Conservation (phyloP, 2,797 vertebrate genomes). For the Agapornis canus region DNA sequence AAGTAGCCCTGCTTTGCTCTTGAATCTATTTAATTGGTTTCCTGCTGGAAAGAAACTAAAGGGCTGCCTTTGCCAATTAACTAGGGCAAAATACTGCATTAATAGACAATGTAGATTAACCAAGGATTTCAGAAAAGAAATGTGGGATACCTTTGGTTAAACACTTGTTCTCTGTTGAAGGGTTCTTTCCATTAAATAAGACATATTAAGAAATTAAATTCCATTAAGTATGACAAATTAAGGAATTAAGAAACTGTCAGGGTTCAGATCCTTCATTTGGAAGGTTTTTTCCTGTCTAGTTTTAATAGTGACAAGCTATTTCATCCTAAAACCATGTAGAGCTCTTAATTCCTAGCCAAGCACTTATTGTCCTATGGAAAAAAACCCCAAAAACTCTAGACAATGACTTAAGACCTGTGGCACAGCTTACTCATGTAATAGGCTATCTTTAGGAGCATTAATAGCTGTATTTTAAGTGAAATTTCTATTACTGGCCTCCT, state of each 20-base stretch:
- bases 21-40: conserved; percentile 10
- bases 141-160: background rate
- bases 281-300: background rate
- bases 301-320: background rate
- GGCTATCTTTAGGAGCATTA: background rate
- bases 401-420: background rate
- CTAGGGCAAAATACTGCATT: background rate
- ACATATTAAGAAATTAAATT: too few relatives aligned
- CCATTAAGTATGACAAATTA: too few relatives aligned
- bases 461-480: background rate
- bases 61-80: background rate
- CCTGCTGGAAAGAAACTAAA: conserved; percentile 6
- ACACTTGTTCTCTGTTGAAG: background rate
- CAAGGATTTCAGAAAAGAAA: background rate
- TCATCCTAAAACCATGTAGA: background rate
- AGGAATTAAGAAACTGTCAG: background rate
- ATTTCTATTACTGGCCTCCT: background rate
- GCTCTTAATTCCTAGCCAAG: background rate
- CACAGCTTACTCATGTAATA: background rate
- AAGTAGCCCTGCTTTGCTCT: background rate
- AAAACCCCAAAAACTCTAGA: background rate
- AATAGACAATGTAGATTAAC: background rate
- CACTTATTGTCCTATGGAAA: background rate
- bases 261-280: background rate
- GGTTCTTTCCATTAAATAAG: background rate